Conservation (phyloP, 37 sponge, comb jelly and placozoan genomes). For the Agelas oroides region DNA sequence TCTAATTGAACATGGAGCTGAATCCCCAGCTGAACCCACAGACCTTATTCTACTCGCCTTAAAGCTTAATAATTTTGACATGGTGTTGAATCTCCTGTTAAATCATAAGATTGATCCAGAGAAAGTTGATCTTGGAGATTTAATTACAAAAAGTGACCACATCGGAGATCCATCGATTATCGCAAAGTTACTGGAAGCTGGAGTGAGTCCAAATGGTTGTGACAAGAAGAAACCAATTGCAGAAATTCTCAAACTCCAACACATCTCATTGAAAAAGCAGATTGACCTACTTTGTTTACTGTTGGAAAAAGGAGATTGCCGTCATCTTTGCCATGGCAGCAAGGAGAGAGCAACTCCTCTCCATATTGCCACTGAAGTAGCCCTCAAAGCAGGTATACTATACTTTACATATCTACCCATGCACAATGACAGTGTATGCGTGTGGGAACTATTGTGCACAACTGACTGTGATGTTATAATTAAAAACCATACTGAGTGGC, state of each 20-base stretch:
- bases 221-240: slow-evolving; percentile 24
- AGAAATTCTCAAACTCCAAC: background rate
- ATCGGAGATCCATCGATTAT: slow-evolving; percentile 2
- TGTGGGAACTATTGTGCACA: no score
- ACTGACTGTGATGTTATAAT: no score
- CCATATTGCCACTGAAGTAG: slow-evolving; percentile 65
- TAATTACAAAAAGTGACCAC: slow-evolving; percentile 4
- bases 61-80: slow-evolving; percentile 7
- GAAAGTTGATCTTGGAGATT: slow-evolving; percentile 20
- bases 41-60: background rate
- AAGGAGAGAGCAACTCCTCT: slow-evolving; percentile 33
- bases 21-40: background rate
- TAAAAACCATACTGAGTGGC: no score
- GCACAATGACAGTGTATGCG: no score
- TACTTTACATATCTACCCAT: background rate
- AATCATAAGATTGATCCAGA: background rate
- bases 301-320: slow-evolving; percentile 27
- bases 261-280: background rate
- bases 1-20: slow-evolving; percentile 42
- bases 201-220: slow-evolving; percentile 6
- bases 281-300: slow-evolving; percentile 29
- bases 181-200: slow-evolving; percentile 11
- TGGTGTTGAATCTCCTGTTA: background rate
- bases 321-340: slow-evolving; percentile 16
- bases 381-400: slow-evolving; percentile 53